These are phyloP conservation scores for Nymphalis c-album DNA, from an alignment of 2,888 invertebrate genomes.

Conservation along the genomic window DNA sequence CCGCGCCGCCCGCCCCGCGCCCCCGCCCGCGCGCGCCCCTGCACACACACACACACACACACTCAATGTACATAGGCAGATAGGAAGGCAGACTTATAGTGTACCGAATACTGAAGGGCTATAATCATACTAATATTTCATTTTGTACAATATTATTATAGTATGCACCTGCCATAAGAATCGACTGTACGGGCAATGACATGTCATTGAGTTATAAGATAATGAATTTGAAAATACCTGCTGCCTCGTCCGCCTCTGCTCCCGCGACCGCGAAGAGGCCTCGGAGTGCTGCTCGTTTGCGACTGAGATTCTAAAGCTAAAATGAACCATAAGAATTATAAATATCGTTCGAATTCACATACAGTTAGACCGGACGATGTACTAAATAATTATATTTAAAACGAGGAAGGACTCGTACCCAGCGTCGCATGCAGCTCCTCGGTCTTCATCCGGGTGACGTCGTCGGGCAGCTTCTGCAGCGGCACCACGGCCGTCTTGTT, in stretches of 20 bases:
- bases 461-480: conserved; percentile 67
- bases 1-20: conserved; percentile 45
- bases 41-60: no score
- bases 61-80: no score
- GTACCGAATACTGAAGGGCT: no score
- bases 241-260: conserved; percentile 77
- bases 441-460: conserved; percentile 64
- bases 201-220: not conserved
- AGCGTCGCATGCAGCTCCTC: conserved; percentile 42
- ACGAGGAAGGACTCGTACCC: conserved; percentile 8
- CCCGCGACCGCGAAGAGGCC: conserved; percentile 62
- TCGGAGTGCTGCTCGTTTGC: conserved; percentile 23
- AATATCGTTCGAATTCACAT: not conserved
- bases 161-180: no score
- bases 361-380: not conserved
- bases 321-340: not conserved
- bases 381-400: not conserved
- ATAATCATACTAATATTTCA: no score
- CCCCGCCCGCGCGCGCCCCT: conserved; percentile 34
- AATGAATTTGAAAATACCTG: conserved; percentile 49
- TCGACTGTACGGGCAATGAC: no score
- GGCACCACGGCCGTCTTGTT: conserved; percentile 71
- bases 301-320: conserved; percentile 14
- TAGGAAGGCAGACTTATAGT: no score
- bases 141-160: no score